Base-by-base conservation (phyloP, 2,888 invertebrate species). In the Brachycybe producta region DNA sequence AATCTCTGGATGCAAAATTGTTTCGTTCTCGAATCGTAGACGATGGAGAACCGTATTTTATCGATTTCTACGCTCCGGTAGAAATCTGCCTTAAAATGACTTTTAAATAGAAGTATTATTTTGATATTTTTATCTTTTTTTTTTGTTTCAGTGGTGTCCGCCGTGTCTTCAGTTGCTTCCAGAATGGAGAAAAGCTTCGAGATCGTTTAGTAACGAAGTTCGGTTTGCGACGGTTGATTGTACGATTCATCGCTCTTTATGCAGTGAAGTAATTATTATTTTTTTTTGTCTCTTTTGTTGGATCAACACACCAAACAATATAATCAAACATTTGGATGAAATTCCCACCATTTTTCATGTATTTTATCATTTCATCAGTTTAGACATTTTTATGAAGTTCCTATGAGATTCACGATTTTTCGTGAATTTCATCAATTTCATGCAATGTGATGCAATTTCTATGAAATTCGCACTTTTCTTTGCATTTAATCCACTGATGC, bases 31-130 rank as follows among this genome's bases (percentile, higher is more conserved):
- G 60, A 5, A 60, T 66, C 21, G 61, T 61, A 49, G 47, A 59
- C 30, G 60, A 61, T 49, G 53, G 53, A 27, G 59, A 65, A n/a
- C 61, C 62, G 17, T 81, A 80, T 79, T 75, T 82, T 58, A 70
- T 84, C 24, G 82, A 83, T 62, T 83, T 82, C 73, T 82, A 78
- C 64, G 79, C 82, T 1, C 82, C 82, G 23, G 72, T 72, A 57
- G 62, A 67, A 63, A 23, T 35, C 17, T 21, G 19, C 7, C 5
- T 36, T 36, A 5, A 5, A 8, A n/a, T 7, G 5, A 36, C 19
- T 8, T 5, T 36, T 36, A n/a, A 5, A 36, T 11, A 13, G 5
- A 36, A 36, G n/a, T 36, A 8, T 36, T 36, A 36, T 17, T 17
- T 39, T 11, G 11, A 24, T 13, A 24, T 28, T 26, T 11, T 44